Conservation (phyloP, 2,888 invertebrate species). For the Drosophila demipolita region DNA sequence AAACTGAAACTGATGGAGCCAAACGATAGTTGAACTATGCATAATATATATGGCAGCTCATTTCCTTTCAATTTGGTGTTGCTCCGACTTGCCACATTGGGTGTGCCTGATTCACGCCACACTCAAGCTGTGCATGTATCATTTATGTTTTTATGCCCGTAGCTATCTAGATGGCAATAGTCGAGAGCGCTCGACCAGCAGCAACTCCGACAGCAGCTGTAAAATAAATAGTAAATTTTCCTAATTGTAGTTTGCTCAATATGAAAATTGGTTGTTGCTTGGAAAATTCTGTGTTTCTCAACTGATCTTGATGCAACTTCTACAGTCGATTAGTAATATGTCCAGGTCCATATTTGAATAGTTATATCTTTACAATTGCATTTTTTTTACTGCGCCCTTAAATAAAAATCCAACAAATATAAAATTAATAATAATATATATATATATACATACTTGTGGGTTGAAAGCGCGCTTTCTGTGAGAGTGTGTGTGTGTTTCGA, state of each 20-base stretch:
- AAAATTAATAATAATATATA: neutral
- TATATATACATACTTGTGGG: no score
- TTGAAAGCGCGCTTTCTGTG: no score
- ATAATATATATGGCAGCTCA: conserved; percentile 68
- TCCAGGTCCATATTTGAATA: neutral
- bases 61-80: conserved; percentile 48
- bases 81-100: conserved; percentile 8
- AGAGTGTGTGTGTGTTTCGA: no score
- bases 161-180: neutral
- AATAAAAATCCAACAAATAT: no score
- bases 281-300: neutral
- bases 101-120: conserved; percentile 27
- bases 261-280: neutral
- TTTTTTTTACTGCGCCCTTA: neutral
- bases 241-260: neutral
- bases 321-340: neutral
- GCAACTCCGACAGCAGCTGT: neutral
- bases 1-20: conserved; percentile 43
- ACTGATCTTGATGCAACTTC: neutral
- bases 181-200: neutral
- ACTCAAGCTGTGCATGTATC: neutral
- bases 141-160: conserved; percentile 7
- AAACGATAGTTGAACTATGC: conserved; percentile 48
- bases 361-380: neutral
- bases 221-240: neutral